Evolutionary conservation across 2,113 vertebrate genomes (phyloP).

Genomic region (Xiphophorus maculatus): DNA sequence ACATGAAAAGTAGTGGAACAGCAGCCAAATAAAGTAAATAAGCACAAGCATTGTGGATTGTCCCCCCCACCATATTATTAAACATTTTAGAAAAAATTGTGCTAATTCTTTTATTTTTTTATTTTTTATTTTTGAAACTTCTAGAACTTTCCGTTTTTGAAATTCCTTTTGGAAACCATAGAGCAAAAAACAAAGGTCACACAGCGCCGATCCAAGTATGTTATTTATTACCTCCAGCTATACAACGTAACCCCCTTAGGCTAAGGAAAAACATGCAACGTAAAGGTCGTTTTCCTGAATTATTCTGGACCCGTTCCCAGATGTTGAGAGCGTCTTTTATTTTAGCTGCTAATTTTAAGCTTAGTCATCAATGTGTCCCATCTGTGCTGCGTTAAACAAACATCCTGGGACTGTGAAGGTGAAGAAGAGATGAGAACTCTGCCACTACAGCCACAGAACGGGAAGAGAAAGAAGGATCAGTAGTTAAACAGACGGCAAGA

Average conservation of each 20-base stretch:
- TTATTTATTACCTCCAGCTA: constrained; percentile 9
- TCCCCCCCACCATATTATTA: no score
- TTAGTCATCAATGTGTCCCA: constrained; percentile 77
- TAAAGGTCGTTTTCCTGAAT: constrained; percentile 69
- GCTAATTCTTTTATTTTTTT: no score
- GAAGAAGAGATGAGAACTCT: constrained; percentile 63
- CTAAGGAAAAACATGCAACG: constrained; percentile 42
- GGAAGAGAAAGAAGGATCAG: constrained; percentile 25
- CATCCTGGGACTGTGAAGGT: constrained; percentile 71
- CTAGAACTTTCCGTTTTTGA: neutral
- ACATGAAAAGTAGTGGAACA: neutral
- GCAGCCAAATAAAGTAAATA: neutral
- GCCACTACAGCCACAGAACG: constrained; percentile 41
- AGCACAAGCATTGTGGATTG: neutral
- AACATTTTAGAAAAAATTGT: no score
- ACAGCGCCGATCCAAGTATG: neutral
- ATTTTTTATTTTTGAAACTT: neutral
- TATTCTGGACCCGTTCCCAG: constrained; percentile 70
- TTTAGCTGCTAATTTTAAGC: constrained; percentile 59
- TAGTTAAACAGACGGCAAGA: constrained; percentile 32
- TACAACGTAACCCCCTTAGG: constrained; percentile 14
- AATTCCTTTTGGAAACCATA: neutral
- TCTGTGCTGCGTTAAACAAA: constrained; percentile 67
- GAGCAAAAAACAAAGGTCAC: constrained; percentile 14
- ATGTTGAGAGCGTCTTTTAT: constrained; percentile 72